A percentile compares a stretch with the other conserved stretches of the same genome.
Conservation (phyloP, 2,113 vertebrate genomes). For the Platysternon megacephalum region DNA sequence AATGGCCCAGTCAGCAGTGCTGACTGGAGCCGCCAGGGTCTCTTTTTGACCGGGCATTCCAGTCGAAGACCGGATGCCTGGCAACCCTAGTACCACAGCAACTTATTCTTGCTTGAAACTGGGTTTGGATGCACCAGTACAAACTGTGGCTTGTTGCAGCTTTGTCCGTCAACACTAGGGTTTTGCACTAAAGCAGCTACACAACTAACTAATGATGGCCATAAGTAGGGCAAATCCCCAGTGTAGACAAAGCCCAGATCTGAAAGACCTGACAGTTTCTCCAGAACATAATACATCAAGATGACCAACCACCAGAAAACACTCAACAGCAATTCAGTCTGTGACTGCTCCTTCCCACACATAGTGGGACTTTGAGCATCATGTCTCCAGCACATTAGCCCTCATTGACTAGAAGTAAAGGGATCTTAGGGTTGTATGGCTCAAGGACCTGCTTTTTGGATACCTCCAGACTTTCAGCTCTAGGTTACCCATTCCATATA, state of each 20-base stretch:
- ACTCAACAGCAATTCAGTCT: not conserved
- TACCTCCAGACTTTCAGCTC: not conserved
- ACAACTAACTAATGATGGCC: not conserved
- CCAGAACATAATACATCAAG: not conserved
- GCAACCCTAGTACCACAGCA: not conserved
- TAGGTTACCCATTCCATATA: rapidly evolving
- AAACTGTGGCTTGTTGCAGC: not conserved
- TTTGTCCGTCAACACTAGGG: not conserved
- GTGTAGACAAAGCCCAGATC: not conserved
- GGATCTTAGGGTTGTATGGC: not conserved
- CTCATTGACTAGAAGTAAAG: not conserved
- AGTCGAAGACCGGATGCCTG: too few relatives aligned
- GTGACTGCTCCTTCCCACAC: not conserved
- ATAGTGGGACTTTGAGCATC: not conserved
- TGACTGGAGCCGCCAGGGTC: too few relatives aligned
- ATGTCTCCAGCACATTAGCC: not conserved
- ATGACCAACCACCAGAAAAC: not conserved
- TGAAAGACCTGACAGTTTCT: not conserved
- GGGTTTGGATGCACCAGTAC: not conserved
- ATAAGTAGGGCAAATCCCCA: not conserved
- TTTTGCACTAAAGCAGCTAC: not conserved
- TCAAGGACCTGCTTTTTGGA: not conserved
- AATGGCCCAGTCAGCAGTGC: too few relatives aligned
- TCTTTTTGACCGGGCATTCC: too few relatives aligned
- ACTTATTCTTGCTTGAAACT: not conserved